Conservation (phyloP, 2,113 vertebrate species). For the Pelecanoides urinatrix region DNA sequence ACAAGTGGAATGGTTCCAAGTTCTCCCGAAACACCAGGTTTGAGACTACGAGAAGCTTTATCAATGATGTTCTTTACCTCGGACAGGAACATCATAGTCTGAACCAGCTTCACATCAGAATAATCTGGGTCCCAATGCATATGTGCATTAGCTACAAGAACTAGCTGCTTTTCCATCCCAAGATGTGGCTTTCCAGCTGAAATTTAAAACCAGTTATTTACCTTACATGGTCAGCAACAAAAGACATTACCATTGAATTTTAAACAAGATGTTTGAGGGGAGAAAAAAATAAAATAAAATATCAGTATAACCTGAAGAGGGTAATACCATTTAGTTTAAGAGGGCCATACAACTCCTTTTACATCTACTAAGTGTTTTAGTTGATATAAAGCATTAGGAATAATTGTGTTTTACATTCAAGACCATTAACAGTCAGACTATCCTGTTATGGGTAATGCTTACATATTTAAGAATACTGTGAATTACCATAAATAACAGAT, state of each 20-base stretch:
- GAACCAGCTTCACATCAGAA: conserved; percentile 96
- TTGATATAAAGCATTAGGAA: background rate
- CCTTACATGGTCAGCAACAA: background rate
- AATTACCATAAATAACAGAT: background rate
- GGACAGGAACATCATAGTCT: conserved; percentile 99
- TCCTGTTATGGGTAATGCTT: background rate
- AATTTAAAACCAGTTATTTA: conserved; percentile 43
- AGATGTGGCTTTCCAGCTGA: conserved; percentile 91
- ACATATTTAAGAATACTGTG: background rate
- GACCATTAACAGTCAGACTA: background rate
- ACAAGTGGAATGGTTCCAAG: conserved; percentile 93
- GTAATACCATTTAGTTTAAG: background rate
- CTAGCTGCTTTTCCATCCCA: conserved; percentile 92
- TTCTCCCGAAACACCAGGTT: conserved; percentile 87
- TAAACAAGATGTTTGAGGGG: background rate
- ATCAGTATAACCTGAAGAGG: background rate
- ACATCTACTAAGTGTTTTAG: background rate
- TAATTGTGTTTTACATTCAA: background rate
- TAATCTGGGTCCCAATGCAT: conserved; percentile 99
- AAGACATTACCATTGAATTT: background rate
- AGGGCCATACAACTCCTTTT: background rate
- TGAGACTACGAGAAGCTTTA: conserved; percentile 92
- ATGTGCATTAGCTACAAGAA: conserved; percentile 95
- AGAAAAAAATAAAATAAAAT: background rate
- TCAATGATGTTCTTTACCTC: conserved; percentile 98